Conservation (phyloP, 2,888 invertebrate species). For the Opisthograptis luteolata region DNA sequence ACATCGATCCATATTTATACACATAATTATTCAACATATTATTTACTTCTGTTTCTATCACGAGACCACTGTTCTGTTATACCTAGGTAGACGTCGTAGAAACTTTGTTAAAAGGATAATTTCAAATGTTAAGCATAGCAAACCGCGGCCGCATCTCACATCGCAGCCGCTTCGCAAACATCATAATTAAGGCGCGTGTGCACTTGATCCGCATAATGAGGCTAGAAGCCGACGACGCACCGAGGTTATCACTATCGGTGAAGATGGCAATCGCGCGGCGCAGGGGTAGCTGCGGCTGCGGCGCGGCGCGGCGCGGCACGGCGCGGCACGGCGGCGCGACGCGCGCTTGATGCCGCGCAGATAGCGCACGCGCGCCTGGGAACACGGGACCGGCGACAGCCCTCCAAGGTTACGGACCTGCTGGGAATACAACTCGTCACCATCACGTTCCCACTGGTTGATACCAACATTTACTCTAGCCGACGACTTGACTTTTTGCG, state of each 20-base stretch:
- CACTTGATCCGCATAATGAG: slow-evolving; percentile 9
- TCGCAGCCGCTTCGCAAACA: slow-evolving; percentile 1
- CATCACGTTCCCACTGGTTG: neutral
- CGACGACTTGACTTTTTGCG: neutral
- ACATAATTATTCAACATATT: neutral
- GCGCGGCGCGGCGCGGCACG: neutral
- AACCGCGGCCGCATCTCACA: neutral
- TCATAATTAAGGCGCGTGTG: slow-evolving; percentile 9
- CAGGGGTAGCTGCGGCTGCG: neutral
- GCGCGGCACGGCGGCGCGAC: slow-evolving; percentile 13
- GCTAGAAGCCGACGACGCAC: slow-evolving; percentile 10
- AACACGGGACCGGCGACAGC: slow-evolving; percentile 23
- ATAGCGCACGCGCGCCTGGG: slow-evolving; percentile 47
- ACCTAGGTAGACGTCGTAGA: neutral
- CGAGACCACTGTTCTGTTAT: neutral
- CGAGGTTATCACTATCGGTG: slow-evolving; percentile 4
- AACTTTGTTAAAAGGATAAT: neutral
- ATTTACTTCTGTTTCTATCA: neutral
- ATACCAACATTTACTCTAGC: neutral
- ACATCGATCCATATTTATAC: neutral
- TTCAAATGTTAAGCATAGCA: neutral
- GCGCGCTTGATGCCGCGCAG: slow-evolving; percentile 35
- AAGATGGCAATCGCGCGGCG: slow-evolving; percentile 21
- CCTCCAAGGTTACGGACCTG: slow-evolving; percentile 19
- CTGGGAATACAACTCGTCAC: slow-evolving; percentile 9